Base-by-base conservation (phyloP, 2,888 invertebrate genomes). In the Mesorhabditis belari region DNA sequence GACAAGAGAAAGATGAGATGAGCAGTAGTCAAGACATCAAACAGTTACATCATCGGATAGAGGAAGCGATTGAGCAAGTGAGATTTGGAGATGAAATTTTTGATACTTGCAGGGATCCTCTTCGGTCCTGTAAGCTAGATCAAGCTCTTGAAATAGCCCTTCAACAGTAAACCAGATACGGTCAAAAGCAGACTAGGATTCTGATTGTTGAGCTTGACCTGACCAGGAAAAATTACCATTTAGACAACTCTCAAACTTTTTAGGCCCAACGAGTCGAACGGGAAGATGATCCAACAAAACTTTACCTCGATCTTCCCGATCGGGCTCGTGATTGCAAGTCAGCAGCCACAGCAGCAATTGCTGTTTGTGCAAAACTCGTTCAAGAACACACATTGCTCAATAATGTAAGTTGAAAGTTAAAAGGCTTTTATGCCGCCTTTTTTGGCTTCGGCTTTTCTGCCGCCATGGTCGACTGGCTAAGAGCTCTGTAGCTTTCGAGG, bases 351-450 rank as follows among this genome's bases (percentile, higher is more conserved):
- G 57, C 56, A 9, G 49, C 58, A 9, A 49, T 70, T 0, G 62
- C 63, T 28, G 60, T 57, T 35, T 75, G 77, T 49, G 70, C 68
- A 1, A 65, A 69, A 28, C 52, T 73, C 25, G 70, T 77, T 6
- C 62, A 68, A 52, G 77, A 77, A 52, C 77, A 77, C 51, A 67
- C 66, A 49, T 64, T 66, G 49, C 57, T 77, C 6, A 64, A 73
- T 58, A 72, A 74, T 57, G 74, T 74, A 21, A 55, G 50, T 21
- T 29, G 51, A 3, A 2, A 35, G 26, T 21, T 26, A 6, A 59
- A 4, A 53, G 4, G 23, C 17, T 12, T 21, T 12, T 21, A 25
- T 25, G 17, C 17, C 26, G 28, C 24, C 44, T 50, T 6, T 50
- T 23, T n/a, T n/a, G 21, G 21, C 19, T 50, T 6, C 17, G 51